Evolutionary conservation across 2,797 vertebrate species (phyloP).

Genomic region (Thripadectes ignobilis): DNA sequence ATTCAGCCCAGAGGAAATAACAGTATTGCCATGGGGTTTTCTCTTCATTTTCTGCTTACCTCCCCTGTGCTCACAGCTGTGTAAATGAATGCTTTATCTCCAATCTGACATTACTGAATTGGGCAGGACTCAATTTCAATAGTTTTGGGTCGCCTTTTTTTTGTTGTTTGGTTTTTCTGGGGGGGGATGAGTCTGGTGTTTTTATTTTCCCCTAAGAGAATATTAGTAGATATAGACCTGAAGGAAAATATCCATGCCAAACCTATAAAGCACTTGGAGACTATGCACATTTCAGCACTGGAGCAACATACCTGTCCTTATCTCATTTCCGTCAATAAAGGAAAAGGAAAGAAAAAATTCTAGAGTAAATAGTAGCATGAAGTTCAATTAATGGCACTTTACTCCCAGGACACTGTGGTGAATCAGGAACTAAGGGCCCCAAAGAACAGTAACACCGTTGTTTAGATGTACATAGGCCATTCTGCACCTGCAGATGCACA

Average conservation of each 20-base stretch:
- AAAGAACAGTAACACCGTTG: background rate
- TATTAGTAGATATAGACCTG: background rate
- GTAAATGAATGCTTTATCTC: background rate
- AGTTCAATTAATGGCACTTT: background rate
- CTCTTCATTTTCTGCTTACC: background rate
- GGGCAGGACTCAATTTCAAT: background rate
- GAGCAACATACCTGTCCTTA: background rate
- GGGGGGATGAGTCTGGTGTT: rapidly evolving
- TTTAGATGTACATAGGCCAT: background rate
- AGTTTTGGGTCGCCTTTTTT: rapidly evolving
- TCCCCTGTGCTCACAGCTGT: background rate
- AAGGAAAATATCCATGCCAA: background rate
- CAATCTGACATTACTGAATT: background rate
- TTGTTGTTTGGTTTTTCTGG: background rate
- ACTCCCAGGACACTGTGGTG: background rate
- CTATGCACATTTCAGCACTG: background rate
- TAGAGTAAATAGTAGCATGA: background rate
- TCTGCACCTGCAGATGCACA: background rate
- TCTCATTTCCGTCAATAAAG: background rate
- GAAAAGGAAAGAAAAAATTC: background rate
- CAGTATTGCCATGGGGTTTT: background rate
- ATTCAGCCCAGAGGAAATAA: background rate
- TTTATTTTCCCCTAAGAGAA: background rate
- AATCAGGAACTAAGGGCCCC: background rate
- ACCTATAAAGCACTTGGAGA: background rate